Percentiles rank a stretch among this genome's conserved stretches.
Conservation (phyloP, 23 tunicate species). For the Styela clava region DNA sequence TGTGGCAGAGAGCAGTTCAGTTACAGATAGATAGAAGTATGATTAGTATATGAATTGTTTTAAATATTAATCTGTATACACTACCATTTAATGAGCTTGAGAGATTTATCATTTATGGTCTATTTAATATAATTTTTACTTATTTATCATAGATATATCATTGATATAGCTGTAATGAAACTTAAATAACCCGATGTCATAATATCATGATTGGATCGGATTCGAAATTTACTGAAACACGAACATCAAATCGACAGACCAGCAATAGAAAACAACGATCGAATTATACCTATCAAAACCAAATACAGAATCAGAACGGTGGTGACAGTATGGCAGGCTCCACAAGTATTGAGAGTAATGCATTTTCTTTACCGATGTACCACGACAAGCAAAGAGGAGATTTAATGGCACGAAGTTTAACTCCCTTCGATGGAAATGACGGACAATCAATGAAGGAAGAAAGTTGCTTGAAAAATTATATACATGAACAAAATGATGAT, state of each 20-base stretch:
- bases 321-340: conserved; percentile 31
- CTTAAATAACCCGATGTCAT: neutral
- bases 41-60: no score
- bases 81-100: neutral
- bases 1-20: no score
- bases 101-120: neutral
- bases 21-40: no score
- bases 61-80: no score
- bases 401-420: neutral
- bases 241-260: neutral
- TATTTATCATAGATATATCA: neutral
- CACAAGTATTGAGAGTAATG: conserved; percentile 17
- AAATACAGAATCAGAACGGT: neutral
- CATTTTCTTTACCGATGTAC: conserved; percentile 19
- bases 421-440: neutral
- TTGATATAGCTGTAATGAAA: neutral
- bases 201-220: conserved; percentile 14
- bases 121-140: neutral
- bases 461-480: neutral
- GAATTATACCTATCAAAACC: neutral
- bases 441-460: conserved; percentile 6
- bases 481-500: neutral
- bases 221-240: conserved; percentile 15
- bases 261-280: neutral
- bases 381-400: conserved; percentile 4